Conservation (phyloP, 1,140 invertebrate species). For the Drosophila sulfurigaster region DNA sequence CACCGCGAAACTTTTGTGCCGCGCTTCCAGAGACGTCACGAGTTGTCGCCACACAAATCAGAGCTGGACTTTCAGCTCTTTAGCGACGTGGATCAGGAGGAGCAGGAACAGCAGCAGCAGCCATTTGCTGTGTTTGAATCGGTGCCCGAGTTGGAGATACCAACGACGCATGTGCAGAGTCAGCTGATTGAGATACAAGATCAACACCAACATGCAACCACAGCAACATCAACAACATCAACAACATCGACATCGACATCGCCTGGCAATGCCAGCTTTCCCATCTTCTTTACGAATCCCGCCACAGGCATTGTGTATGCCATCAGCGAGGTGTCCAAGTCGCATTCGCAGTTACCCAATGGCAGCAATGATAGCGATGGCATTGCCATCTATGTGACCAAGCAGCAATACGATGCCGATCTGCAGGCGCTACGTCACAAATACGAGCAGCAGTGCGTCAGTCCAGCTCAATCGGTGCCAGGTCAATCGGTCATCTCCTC, state of each 20-base stretch:
- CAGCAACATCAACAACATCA: neutral
- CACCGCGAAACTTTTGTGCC: conserved; percentile 52
- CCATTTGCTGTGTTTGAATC: conserved; percentile 57
- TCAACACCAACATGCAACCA: neutral
- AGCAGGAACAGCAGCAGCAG: conserved; percentile 39
- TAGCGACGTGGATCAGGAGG: conserved; percentile 35
- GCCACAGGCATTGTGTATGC: conserved; percentile 78
- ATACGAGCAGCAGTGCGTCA: conserved; percentile 64
- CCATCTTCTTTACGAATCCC: conserved; percentile 80
- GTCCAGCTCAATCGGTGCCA: neutral
- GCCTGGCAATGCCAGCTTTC: conserved; percentile 44
- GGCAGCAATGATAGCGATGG: conserved; percentile 46
- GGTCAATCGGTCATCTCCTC: neutral
- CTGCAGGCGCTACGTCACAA: conserved; percentile 46
- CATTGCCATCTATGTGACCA: conserved; percentile 79
- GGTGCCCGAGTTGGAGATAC: conserved; percentile 24
- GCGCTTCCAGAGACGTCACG: conserved; percentile 49
- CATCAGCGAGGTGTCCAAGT: conserved; percentile 66
- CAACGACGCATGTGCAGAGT: conserved; percentile 55
- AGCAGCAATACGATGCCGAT: conserved; percentile 77
- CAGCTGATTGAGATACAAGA: conserved; percentile 51
- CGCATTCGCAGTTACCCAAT: neutral
- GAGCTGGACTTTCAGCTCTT: conserved; percentile 65
- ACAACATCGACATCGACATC: neutral
- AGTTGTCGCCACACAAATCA: conserved; percentile 22